Evolutionary conservation across 2,113 vertebrate species (phyloP), one percentile per base, ranked within the genome.

Genomic region (Halichoeres trimaculatus): DNA sequence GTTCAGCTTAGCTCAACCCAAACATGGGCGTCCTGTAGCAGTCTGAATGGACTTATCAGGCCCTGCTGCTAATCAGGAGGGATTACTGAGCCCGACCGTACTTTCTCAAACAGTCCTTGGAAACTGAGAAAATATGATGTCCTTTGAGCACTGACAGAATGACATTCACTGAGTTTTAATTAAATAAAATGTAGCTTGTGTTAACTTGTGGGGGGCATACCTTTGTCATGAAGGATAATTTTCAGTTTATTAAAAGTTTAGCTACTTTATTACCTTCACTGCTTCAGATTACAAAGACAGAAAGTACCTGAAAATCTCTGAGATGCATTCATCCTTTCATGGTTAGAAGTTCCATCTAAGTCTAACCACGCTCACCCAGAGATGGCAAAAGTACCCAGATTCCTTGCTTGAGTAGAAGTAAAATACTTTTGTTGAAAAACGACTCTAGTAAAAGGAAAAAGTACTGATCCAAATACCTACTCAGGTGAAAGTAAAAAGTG

Each of bases 1-100:
- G 11, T 64, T 75, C 68, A 74, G 89, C 86, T 88, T 81, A 87
- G 81, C 66, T 81, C 70, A 69, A 52, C 80, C 78, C 83, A 78
- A 85, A 87, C 53, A 73, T 62, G 13, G 61, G 45, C 22, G 13
- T 89, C 83, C 59, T 24, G 35, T 9, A 65, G 55, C 67, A 43
- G 78, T 54, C 48, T 84, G 67, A 72, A 81, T 40, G 55, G 87
- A 83, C 67, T 88, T 89, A 89, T 63, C 36, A 20, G 55, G 47
- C 64, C 76, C 30, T 9, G 43, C 74, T 73, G 58, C 73, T 83
- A 69, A 88, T 91, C 89, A 89, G 65, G 69, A 34, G 57, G 83
- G 91, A 90, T 92, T 91, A 91, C 70, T 3, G 3, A 74, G 54
- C 55, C 36, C 16, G 23, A 54, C 53, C 47, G 54, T 40, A 59